phyloP scores from a whole-genome alignment of 2,113 vertebrate genomes.

The Lontra canadensis region DNA sequence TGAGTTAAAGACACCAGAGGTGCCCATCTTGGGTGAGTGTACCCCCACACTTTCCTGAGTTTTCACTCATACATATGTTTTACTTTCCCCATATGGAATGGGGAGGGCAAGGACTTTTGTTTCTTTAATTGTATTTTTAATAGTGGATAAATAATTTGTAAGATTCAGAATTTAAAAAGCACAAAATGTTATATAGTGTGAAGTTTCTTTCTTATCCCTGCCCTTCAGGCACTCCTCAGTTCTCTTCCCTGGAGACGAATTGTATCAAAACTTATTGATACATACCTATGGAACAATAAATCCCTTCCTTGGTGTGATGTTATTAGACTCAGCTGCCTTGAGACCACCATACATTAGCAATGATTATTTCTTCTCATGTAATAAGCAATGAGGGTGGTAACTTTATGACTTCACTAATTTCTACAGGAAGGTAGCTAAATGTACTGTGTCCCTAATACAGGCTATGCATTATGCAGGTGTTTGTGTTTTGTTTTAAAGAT shows the following conservation, averaged over 20 bases:
- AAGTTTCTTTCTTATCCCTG: neutral
- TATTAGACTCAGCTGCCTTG: neutral
- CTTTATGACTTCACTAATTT: neutral
- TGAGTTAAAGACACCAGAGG: neutral
- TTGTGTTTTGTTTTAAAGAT: neutral
- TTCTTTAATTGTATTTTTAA: neutral
- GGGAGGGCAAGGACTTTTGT: neutral
- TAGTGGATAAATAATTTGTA: neutral
- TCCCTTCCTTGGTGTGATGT: neutral
- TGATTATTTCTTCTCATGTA: neutral
- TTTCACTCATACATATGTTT: neutral
- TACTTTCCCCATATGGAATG: neutral
- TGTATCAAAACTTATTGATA: too few relatives aligned
- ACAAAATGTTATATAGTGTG: neutral
- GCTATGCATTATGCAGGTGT: neutral
- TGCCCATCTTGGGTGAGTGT: neutral
- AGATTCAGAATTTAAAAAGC: neutral
- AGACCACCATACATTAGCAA: neutral
- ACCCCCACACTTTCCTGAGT: neutral
- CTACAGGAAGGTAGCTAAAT: neutral
- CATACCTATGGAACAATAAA: neutral
- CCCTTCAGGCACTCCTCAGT: neutral
- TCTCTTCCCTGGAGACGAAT: neutral
- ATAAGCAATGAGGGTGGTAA: neutral
- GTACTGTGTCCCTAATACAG: neutral